These are phyloP conservation scores for Adelosebastes latens DNA, from an alignment of 2,797 vertebrate species.

Conservation along the genomic window DNA sequence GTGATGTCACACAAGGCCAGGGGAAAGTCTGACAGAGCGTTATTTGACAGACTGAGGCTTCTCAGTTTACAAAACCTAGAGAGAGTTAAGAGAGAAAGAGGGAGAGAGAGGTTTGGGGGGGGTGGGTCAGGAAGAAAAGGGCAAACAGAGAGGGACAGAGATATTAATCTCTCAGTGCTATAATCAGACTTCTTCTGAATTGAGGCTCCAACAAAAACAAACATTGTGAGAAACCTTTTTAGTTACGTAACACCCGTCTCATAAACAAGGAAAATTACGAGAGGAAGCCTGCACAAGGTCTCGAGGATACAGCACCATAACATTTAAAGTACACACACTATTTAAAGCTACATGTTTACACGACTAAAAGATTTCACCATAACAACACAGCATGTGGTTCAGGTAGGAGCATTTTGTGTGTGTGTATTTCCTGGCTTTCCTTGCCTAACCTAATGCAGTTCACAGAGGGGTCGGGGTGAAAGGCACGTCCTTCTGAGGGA, in stretches of 20 bases:
- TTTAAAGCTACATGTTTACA: conserved; percentile 43
- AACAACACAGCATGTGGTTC: conserved; percentile 35
- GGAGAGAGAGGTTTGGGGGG: background rate
- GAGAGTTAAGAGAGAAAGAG: background rate
- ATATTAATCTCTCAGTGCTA: conserved; percentile 16
- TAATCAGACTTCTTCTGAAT: conserved; percentile 24
- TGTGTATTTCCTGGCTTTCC: background rate
- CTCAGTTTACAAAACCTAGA: conserved; percentile 93
- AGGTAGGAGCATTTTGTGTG: background rate
- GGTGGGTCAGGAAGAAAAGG: background rate
- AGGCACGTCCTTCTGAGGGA: conserved; percentile 54
- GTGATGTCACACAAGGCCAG: conserved; percentile 89
- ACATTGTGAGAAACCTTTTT: background rate
- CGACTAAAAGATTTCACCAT: background rate
- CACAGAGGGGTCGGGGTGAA: conserved; percentile 41
- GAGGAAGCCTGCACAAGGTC: conserved; percentile 8
- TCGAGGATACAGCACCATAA: conserved; percentile 14
- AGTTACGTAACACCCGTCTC: conserved; percentile 23
- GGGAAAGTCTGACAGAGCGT: conserved; percentile 92
- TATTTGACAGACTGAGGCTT: conserved; percentile 97
- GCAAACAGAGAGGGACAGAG: conserved; percentile 9
- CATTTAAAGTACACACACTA: conserved; percentile 15
- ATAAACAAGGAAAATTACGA: conserved; percentile 16
- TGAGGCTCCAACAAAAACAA: conserved; percentile 8
- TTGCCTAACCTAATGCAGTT: conserved; percentile 40